Evolutionary conservation across 2,113 vertebrate species (phyloP).

Genomic region (Chaenogobius annularis): DNA sequence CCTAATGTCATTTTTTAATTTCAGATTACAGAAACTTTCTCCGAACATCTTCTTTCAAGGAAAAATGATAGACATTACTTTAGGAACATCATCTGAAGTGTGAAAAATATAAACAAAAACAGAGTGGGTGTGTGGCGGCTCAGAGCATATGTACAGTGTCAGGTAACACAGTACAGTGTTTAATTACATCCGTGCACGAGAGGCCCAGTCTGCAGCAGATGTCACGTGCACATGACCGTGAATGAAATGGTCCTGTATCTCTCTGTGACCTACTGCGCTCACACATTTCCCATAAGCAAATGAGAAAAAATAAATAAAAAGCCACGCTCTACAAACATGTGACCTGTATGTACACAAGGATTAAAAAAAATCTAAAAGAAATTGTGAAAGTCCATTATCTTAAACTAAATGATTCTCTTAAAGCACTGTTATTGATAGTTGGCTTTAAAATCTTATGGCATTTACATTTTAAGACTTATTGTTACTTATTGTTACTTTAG

Average conservation of each 20-base stretch:
- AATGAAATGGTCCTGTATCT: conserved; percentile 11
- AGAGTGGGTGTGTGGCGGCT: conserved; percentile 21
- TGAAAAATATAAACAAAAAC: conserved; percentile 32
- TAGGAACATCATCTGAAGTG: not conserved
- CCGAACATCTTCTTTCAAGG: not conserved
- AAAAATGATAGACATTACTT: not conserved
- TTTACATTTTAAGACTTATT: not conserved
- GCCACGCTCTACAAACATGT: not conserved
- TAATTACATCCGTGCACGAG: conserved; percentile 60
- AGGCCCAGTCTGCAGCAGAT: conserved; percentile 44
- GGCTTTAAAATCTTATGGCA: not conserved
- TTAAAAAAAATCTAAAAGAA: not conserved
- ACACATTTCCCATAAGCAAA: not conserved
- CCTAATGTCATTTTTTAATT: conserved; percentile 13
- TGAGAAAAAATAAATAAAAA: not conserved
- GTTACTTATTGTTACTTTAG: not conserved
- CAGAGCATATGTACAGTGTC: conserved; percentile 45
- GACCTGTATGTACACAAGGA: not conserved
- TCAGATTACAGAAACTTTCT: conserved; percentile 5
- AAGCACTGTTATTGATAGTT: too few relatives aligned
- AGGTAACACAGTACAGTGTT: conserved; percentile 59
- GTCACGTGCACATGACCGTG: conserved; percentile 57
- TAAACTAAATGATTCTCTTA: too few relatives aligned
- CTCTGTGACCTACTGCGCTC: not conserved
- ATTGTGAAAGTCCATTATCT: too few relatives aligned